Evolutionary conservation across 23 tunicate species (phyloP).

Genomic region (Diplosoma virens): DNA sequence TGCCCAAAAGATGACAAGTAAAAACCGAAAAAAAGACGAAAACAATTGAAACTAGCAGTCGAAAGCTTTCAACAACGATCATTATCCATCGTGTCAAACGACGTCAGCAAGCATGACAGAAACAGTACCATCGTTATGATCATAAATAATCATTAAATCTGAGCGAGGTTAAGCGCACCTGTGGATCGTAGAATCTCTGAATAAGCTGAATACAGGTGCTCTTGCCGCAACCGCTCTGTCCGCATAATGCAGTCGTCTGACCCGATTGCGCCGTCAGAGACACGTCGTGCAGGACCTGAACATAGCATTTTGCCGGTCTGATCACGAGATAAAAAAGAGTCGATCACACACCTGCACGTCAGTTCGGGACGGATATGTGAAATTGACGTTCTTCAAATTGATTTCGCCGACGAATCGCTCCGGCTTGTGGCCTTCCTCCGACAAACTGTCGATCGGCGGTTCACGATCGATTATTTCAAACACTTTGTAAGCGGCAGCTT

Average conservation of each 20-base stretch:
- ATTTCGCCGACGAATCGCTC: conserved; percentile 72
- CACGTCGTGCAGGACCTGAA: conserved; percentile 62
- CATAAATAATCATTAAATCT: too few species aligned
- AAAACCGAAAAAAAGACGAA: too few species aligned
- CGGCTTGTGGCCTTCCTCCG: conserved; percentile 84
- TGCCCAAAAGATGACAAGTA: too few species aligned
- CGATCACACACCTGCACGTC: conserved; percentile 81
- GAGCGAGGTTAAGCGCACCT: conserved; percentile 51
- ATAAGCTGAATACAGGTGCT: conserved; percentile 87
- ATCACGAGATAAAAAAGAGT: background rate
- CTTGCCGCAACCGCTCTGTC: conserved; percentile 94
- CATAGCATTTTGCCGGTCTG: background rate
- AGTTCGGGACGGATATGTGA: conserved; percentile 88
- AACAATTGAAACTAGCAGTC: too few species aligned
- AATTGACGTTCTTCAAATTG: conserved; percentile 78
- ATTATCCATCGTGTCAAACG: too few species aligned
- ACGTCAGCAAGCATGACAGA: too few species aligned
- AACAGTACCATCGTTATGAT: too few species aligned
- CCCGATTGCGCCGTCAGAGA: conserved; percentile 74
- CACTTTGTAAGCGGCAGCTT: conserved; percentile 92
- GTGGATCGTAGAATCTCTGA: conserved; percentile 90
- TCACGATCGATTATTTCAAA: conserved; percentile 94
- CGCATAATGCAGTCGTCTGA: conserved; percentile 88
- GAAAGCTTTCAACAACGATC: too few species aligned
- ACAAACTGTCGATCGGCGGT: conserved; percentile 75